These are phyloP conservation scores for Allygus modestus DNA, from an alignment of 2,888 invertebrate genomes.

Conservation along the genomic window DNA sequence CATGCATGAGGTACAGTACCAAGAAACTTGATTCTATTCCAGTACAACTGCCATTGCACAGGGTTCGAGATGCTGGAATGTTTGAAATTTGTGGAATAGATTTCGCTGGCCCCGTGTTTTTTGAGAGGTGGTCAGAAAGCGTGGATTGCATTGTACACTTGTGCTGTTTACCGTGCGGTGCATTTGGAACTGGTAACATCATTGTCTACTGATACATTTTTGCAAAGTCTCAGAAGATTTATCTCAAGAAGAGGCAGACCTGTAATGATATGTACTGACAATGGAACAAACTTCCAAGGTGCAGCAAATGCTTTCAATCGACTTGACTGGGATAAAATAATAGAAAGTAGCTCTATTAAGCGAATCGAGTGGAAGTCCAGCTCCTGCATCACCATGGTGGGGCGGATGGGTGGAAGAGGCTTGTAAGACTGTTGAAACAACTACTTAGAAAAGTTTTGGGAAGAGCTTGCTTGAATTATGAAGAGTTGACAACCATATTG, in stretches of 20 bases:
- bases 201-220: conserved; percentile 71
- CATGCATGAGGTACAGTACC: conserved; percentile 67
- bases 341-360: conserved; percentile 64
- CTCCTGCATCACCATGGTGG: conserved; percentile 74
- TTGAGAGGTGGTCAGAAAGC: conserved; percentile 70
- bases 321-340: conserved; percentile 75
- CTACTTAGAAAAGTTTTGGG: conserved; percentile 60
- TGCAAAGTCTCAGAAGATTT: conserved; percentile 72
- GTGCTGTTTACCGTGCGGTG: conserved; percentile 72
- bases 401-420: conserved; percentile 73
- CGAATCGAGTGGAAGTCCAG: conserved; percentile 72
- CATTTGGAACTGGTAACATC: conserved; percentile 73
- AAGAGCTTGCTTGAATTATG: conserved; percentile 54
- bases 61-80: conserved; percentile 69
- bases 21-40: conserved; percentile 67
- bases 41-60: conserved; percentile 70
- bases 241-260: conserved; percentile 72
- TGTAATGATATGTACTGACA: conserved; percentile 72
- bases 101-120: conserved; percentile 72
- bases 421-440: conserved; percentile 62
- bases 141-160: conserved; percentile 73
- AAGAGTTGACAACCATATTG: conserved; percentile 63
- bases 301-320: conserved; percentile 74
- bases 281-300: conserved; percentile 73
- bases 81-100: conserved; percentile 73